phyloP scores from a whole-genome alignment of 1,140 invertebrate genomes.

The Agrilus planipennis region DNA sequence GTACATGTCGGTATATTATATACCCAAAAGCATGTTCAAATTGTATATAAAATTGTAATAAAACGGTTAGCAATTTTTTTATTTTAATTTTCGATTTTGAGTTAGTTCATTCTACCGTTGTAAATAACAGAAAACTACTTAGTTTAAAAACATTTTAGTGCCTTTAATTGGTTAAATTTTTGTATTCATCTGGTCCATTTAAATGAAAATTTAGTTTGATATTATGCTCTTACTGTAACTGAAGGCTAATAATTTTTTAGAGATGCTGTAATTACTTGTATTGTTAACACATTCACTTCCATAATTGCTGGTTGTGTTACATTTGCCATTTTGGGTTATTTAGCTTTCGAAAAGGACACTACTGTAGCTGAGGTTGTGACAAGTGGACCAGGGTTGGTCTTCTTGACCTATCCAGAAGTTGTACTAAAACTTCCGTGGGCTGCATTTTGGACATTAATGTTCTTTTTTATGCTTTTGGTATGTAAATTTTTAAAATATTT shows the following conservation, averaged over 20 bases:
- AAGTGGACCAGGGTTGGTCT: constrained; percentile 53
- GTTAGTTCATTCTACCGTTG: background rate
- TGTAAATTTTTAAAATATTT: no score
- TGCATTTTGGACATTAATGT: constrained; percentile 48
- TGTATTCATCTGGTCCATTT: no score
- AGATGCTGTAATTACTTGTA: constrained; percentile 50
- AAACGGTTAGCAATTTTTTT: no score
- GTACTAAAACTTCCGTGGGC: constrained; percentile 51
- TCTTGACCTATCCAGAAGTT: constrained; percentile 56
- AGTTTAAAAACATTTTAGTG: background rate
- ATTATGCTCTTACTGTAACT: no score
- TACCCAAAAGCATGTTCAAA: no score
- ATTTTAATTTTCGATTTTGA: background rate
- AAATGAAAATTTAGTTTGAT: no score
- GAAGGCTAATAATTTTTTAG: no score
- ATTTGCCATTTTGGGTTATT: constrained; percentile 51
- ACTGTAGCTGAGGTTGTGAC: constrained; percentile 45
- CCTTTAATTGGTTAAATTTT: background rate
- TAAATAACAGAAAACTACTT: background rate
- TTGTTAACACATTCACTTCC: constrained; percentile 53
- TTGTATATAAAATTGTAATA: no score
- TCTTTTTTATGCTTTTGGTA: constrained; percentile 55
- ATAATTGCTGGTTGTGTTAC: constrained; percentile 50
- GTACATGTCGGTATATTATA: no score
- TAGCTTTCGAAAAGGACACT: constrained; percentile 41